Evolutionary conservation across 2,888 invertebrate species (phyloP), one percentile per base, ranked within the genome.

Genomic region (Orthosia gothica): DNA sequence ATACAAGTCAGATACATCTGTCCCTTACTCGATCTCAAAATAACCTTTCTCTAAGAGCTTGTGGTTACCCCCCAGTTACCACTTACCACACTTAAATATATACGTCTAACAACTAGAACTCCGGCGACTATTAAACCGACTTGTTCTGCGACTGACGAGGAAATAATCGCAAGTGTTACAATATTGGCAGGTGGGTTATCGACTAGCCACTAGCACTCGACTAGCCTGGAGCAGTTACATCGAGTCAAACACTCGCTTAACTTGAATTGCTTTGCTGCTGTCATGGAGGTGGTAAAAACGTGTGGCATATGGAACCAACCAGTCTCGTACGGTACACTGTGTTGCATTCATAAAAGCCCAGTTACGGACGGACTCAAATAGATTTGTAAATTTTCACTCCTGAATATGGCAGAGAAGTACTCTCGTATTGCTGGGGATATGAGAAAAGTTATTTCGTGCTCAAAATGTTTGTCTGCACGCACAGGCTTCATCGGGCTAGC

Each of bases 131-230:
- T 9, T 59, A 54, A 47, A 55, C 20, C 40, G 32, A 76, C 13
- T 23, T 52, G 32, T 59, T 58, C 57, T 63, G 62, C 15, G 23
- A 23, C 45, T 52, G 62, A 47, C 57, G 32, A 12, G 12, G 47
- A 26, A 63, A 40, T 79, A 71, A 47, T 63, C 12, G 47, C 72
- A 71, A 58, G 72, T 58, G 32, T 52, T 23, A 18, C 50, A 57
- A n/a, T 79, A 57, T 62, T 79, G 62, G 16, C 76, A 76, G 71
- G 20, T 23, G 3, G 18, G 13, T 63, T 62, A 79, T 57, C 50
- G 62, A 70, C 45, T 74, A n/a, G 20, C 75, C n/a, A 50, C 32
- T 9, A 57, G 47, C 45, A 47, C 45, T 54, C 11, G 45, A 40
- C 40, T 45, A n/a, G n/a, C 54, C 4, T 47, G 12, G 16, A 61